Conservation (phyloP, 2,113 vertebrate species). For the Thermophis baileyi region DNA sequence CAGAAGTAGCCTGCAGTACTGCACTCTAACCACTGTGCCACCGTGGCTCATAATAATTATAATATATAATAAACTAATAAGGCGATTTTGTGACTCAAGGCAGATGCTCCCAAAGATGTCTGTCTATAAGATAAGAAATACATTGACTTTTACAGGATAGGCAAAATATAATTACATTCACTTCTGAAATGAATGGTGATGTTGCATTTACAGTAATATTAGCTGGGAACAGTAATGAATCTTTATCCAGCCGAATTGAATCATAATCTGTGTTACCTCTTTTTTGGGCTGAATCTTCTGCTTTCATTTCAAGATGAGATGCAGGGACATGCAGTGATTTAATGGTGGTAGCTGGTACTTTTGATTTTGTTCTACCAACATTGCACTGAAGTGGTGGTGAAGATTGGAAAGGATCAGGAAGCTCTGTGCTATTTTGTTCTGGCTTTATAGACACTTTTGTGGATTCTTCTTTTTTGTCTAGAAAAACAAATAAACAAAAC, state of each 20-base stretch:
- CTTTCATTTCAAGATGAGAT: slow-evolving; percentile 63
- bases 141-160: not conserved
- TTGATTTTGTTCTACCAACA: slow-evolving; percentile 67
- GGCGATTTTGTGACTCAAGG: not conserved
- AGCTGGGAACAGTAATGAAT: not conserved
- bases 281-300: slow-evolving; percentile 72
- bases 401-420: slow-evolving; percentile 59
- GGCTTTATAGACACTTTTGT: slow-evolving; percentile 64
- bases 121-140: not conserved
- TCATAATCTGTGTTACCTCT: slow-evolving; percentile 69
- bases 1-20: too few species aligned
- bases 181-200: not conserved
- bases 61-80: not conserved
- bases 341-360: slow-evolving; percentile 55
- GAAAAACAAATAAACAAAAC: slow-evolving; percentile 55
- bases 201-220: not conserved
- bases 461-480: slow-evolving; percentile 66
- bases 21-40: too few species aligned
- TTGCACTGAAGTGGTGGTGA: slow-evolving; percentile 64
- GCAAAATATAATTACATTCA: not conserved
- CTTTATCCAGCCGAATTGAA: slow-evolving; percentile 15
- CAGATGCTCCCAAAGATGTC: not conserved
- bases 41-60: not conserved
- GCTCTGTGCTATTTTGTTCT: slow-evolving; percentile 64
- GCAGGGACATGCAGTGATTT: slow-evolving; percentile 50